Evolutionary conservation across 2,888 invertebrate genomes (phyloP), one percentile per base, ranked within the genome.

Genomic region (Cyclophora punctaria): DNA sequence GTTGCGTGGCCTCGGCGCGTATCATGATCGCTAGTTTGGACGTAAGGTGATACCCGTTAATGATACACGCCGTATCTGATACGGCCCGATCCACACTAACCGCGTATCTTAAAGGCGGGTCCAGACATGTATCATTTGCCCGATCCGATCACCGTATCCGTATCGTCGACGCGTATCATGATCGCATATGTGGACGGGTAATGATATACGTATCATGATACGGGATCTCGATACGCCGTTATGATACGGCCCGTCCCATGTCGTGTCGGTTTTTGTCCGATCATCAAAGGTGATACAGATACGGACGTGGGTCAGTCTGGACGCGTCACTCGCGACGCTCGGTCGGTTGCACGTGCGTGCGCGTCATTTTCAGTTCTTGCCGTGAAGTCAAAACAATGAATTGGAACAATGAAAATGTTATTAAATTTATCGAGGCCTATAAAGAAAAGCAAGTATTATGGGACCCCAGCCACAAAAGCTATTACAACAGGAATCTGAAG

Each of bases 271-370:
- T 55, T 58, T 58, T 60, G 51, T 56, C 56, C 54, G 52, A 57
- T 55, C 57, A 56, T 58, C 55, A 60, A 58, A 57, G 54, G 57
- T 48, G 54, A 56, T 58, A 51, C 52, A 51, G 51, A 53, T 55
- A 54, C 48, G 48, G 48, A 45, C 35, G 47, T 50, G 46, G 48
- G 48, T 53, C 20, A 20, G 20, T 20, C 20, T 20, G 20, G 20
- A 20, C 20, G 20, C 20, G 20, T 20, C 20, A 20, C 20, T 20
- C 20, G 20, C 20, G 20, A 20, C 20, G 20, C 20, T 20, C 20
- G 20, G 20, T 20, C 20, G 20, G 20, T 20, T 20, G 20, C 20
- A 20, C 20, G 20, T 20, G 20, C 20, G 20, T 20, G 20, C 20
- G 20, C 20, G 20, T 20, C 20, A 20, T 20, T 20, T 20, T 20